Evolutionary conservation across 2,797 vertebrate genomes (phyloP).

Genomic region (Nyctibius grandis): DNA sequence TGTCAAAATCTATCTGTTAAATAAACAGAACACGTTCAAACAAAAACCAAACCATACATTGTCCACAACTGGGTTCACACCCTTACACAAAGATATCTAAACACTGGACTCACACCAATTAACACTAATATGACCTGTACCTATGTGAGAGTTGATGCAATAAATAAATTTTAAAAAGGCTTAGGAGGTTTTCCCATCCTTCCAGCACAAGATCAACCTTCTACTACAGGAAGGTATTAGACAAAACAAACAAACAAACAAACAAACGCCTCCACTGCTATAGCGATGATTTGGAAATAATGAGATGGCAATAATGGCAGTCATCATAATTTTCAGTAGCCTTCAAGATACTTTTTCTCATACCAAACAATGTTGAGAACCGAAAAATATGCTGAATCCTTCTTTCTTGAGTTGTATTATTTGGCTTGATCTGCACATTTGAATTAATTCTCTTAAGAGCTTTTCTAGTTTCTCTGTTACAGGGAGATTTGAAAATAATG

Average conservation of each 20-base stretch:
- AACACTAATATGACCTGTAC: background rate
- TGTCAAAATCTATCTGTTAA: conserved; percentile 85
- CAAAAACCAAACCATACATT: background rate
- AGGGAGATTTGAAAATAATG: background rate
- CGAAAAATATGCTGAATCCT: background rate
- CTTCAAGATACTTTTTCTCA: background rate
- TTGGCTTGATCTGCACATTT: background rate
- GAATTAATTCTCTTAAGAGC: too few species aligned
- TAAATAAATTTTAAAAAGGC: background rate
- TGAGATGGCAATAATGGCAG: background rate
- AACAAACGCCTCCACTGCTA: background rate
- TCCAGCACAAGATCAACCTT: background rate
- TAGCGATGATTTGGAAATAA: background rate
- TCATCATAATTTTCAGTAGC: background rate
- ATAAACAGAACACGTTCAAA: background rate
- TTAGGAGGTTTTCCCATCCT: background rate
- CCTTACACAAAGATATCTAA: background rate
- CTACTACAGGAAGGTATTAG: background rate
- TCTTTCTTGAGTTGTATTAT: background rate
- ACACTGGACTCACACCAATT: background rate
- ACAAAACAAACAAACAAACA: background rate
- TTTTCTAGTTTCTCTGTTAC: background rate
- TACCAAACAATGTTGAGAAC: background rate
- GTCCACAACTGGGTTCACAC: background rate
- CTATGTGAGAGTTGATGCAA: background rate